These are phyloP conservation scores for Pelodiscus sinensis DNA, from an alignment of 2,113 vertebrate species.

Conservation along the genomic window DNA sequence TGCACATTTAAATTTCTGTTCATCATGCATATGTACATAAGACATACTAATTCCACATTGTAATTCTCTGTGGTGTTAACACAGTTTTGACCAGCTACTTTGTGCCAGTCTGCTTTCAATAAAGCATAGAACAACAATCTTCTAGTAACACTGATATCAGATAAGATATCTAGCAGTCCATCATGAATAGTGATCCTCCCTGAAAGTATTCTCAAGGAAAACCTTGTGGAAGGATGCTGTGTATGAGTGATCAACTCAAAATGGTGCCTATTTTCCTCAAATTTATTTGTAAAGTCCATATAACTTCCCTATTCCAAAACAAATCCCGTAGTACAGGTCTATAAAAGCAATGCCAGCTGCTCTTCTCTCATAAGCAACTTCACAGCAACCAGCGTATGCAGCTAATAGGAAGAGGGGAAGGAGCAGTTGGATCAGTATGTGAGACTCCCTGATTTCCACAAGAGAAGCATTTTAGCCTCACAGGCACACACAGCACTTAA, in stretches of 20 bases:
- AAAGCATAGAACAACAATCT: background rate
- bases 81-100: background rate
- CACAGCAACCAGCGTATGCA: background rate
- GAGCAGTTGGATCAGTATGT: background rate
- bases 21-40: background rate
- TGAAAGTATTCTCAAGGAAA: background rate
- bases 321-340: background rate
- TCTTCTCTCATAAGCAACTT: background rate
- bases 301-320: background rate
- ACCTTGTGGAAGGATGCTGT: background rate
- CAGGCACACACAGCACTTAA: background rate
- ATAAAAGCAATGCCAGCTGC: background rate
- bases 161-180: rapidly evolving
- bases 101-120: background rate
- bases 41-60: rapidly evolving
- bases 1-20: background rate
- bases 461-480: background rate
- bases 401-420: background rate
- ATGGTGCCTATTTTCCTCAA: rapidly evolving
- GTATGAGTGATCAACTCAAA: background rate
- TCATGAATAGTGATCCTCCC: background rate
- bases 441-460: background rate
- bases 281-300: background rate
- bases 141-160: background rate
- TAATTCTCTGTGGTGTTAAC: background rate